Base-by-base conservation (phyloP, 2,113 vertebrate genomes). In the Siphamia tubifer region DNA sequence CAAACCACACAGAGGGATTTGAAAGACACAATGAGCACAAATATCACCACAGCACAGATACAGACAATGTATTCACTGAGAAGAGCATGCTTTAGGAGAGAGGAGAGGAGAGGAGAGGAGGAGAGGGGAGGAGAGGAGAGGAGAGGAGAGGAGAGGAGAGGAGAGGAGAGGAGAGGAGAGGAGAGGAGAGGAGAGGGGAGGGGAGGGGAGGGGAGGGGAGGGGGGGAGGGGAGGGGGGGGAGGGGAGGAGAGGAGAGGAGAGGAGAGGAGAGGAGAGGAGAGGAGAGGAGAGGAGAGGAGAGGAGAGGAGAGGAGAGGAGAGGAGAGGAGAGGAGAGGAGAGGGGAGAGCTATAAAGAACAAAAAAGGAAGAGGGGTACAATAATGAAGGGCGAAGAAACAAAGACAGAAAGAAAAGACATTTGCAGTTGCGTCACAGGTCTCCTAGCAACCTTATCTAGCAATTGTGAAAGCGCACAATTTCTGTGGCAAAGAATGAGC, bases 11-110 rank as follows among this genome's bases (percentile, higher is more conserved):
- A 19, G 17, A 34, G 24, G n/a, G 53, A 36, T 25, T 54, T 30
- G 39, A 24, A 57, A 66, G 27, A 79, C 52, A 65, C 17, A 48
- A 32, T n/a, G 3, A 83, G 54, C 51, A 62, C 61, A 42, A 43
- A 68, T 55, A 43, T 64, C 40, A 66, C 28, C 25, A 57, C 28
- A 55, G 23, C 49, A 39, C 20, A 43, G 16, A 39, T 61, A 35
- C 44, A 58, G 25, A 52, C 11, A 17, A 25, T 11, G 23, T 25
- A 51, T 39, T 87, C 92, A 92, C 89, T 94, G 89, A 92, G 91
- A 93, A 92, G 24, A 48, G 53, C 92, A 92, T 92, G 90, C 54
- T 79, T 89, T 67, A 89, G 87, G 87, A 11, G 42, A 69, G 8
- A 89, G 17, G 49, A 44, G 47, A 57, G 45, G 23, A 24, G 30